A percentile compares a stretch with the other conserved stretches of the same genome.
These are phyloP conservation scores for Mastomys coucha DNA, from an alignment of 2,113 vertebrate species.

Conservation along the genomic window DNA sequence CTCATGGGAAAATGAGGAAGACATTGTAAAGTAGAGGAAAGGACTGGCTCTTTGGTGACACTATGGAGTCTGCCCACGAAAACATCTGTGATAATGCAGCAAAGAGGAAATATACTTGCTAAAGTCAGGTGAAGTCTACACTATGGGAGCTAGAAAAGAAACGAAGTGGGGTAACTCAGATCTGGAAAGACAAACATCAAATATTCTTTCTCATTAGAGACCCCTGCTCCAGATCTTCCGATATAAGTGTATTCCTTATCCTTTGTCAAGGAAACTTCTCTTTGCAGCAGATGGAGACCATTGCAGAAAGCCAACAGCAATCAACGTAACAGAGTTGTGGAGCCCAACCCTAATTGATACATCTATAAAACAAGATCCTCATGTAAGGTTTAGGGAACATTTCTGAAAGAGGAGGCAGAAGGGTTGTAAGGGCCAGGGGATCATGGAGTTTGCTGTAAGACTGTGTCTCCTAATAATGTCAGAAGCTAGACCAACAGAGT, in stretches of 20 bases:
- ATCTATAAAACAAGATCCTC: not conserved
- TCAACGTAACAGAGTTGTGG: not conserved
- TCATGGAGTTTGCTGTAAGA: not conserved
- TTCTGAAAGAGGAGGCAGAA: not conserved
- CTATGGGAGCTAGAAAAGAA: not conserved
- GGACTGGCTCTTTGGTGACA: not conserved
- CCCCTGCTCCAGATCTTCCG: not conserved
- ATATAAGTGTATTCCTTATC: not conserved
- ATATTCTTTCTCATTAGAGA: not conserved
- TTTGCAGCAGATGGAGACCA: not conserved
- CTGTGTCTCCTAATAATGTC: not conserved
- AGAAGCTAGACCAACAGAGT: not conserved
- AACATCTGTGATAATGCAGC: not conserved
- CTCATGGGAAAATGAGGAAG: not conserved
- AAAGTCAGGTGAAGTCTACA: conserved; percentile 18
- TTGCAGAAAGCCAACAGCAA: not conserved
- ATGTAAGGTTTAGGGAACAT: not conserved
- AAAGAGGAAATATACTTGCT: not conserved
- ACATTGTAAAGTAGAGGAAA: not conserved
- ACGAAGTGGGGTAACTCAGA: not conserved
- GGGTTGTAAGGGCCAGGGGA: not conserved
- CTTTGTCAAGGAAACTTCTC: not conserved
- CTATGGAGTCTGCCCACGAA: not conserved
- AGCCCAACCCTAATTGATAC: not conserved
- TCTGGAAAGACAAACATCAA: not conserved